A percentile compares a stretch with the other conserved stretches of the same genome.
Conservation (phyloP, 2,113 vertebrate species). For the Pangasianodon hypophthalmus region DNA sequence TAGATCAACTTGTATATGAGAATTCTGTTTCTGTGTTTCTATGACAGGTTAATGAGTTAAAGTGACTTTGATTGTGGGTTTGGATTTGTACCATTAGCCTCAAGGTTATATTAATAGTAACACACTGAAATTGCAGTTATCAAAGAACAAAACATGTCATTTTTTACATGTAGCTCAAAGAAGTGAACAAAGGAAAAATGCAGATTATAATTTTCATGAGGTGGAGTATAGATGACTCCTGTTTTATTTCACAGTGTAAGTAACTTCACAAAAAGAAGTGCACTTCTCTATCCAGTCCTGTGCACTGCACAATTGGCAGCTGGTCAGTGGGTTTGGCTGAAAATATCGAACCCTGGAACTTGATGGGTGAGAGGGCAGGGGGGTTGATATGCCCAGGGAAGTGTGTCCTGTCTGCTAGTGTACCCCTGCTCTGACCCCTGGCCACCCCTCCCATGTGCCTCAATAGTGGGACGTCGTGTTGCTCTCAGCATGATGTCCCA, state of each 20-base stretch:
- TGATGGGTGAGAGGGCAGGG: constrained; percentile 1
- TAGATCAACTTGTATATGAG: neutral
- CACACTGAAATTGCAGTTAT: neutral
- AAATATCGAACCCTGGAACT: constrained; percentile 28
- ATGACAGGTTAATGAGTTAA: neutral
- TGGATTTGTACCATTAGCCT: neutral
- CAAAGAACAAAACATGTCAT: neutral
- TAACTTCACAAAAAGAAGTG: neutral
- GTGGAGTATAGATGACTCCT: neutral
- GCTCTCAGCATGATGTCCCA: constrained; percentile 60
- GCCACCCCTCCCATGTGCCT: constrained; percentile 45
- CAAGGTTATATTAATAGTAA: neutral
- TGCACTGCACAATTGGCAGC: constrained; percentile 60
- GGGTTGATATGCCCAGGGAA: constrained; percentile 50
- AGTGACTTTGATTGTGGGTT: neutral
- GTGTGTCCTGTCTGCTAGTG: constrained; percentile 52
- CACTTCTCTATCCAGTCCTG: constrained; percentile 38
- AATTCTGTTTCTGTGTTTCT: neutral
- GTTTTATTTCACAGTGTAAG: neutral
- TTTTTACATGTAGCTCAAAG: neutral
- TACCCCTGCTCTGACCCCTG: constrained; percentile 61
- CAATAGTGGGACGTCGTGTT: constrained; percentile 60
- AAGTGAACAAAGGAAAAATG: neutral
- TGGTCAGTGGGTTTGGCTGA: constrained; percentile 58
- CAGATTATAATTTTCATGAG: neutral